Conservation (phyloP, 2,797 vertebrate genomes). For the Nyctalus aviator region DNA sequence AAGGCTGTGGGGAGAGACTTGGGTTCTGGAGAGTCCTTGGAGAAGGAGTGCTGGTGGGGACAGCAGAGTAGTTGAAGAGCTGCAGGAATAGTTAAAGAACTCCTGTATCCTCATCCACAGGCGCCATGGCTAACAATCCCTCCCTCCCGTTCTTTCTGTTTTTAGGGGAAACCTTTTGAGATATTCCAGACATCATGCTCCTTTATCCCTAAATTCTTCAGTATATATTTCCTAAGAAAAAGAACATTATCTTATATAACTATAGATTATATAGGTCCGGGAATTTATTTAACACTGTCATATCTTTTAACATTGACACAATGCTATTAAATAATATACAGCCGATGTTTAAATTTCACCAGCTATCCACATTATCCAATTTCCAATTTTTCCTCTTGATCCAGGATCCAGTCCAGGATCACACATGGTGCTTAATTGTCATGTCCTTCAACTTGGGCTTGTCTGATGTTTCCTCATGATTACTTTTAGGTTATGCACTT, state of each 20-base stretch:
- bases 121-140: neutral
- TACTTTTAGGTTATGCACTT: neutral
- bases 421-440: neutral
- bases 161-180: constrained; percentile 4
- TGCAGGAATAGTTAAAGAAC: constrained; percentile 9
- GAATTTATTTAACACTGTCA: neutral
- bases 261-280: neutral
- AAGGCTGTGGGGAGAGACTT: neutral
- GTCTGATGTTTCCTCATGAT: neutral
- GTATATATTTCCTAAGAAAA: constrained; percentile 42
- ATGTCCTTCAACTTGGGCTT: constrained; percentile 14
- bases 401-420: neutral
- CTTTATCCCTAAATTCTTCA: constrained; percentile 23
- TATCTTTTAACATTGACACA: neutral
- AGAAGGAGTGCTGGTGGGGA: neutral
- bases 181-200: neutral
- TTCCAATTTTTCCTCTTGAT: neutral
- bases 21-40: neutral
- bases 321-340: neutral
- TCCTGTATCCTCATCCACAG: neutral
- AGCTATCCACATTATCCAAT: neutral
- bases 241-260: neutral
- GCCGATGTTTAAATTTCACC: constrained; percentile 30
- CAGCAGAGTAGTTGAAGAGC: neutral
- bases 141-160: neutral